Evolutionary conservation across 2,888 invertebrate genomes (phyloP), one percentile per base, ranked within the genome.

Genomic region (Neuroscelio doddi): DNA sequence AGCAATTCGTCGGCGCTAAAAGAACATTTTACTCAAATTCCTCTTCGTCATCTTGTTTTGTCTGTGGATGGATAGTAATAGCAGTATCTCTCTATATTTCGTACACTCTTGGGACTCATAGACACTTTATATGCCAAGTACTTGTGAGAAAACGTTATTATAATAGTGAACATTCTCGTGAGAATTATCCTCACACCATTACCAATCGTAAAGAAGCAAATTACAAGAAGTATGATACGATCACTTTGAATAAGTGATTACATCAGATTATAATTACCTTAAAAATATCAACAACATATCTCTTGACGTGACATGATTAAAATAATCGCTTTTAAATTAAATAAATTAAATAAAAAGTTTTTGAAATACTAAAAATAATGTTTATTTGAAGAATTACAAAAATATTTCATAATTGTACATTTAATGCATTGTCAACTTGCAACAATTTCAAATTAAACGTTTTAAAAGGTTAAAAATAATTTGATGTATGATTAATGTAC

Each of bases 81-180:
- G 41, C 14, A 30, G 27, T 45, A 55, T 45, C 34, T 51, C 52
- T 51, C 38, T 32, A 24, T 17, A 26, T 59, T 55, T 46, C 29
- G 34, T 38, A 34, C 32, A 47, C 65, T 49, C 72, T 10, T 58
- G 73, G 71, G 77, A 68, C 69, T 71, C 70, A 73, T 72, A 69
- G 69, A 67, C 68, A 73, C 76, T 79, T 79, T 75, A 79, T 81
- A 81, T 80, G 80, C 78, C 71, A 58, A 51, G 69, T 50, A 75
- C 73, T 76, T 70, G 71, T 72, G 76, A 72, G 78, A 76, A 79
- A 81, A 80, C 77, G 77, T 72, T 74, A 78, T 81, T 80, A 80
- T 77, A 79, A 80, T 79, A 74, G 76, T 73, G 69, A 72, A 65
- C 63, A 61, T 56, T 72, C 79, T 70, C 74, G 21, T 12, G 76